These are phyloP conservation scores for Cylas formicarius DNA, from an alignment of 1,140 invertebrate genomes.

Conservation along the genomic window DNA sequence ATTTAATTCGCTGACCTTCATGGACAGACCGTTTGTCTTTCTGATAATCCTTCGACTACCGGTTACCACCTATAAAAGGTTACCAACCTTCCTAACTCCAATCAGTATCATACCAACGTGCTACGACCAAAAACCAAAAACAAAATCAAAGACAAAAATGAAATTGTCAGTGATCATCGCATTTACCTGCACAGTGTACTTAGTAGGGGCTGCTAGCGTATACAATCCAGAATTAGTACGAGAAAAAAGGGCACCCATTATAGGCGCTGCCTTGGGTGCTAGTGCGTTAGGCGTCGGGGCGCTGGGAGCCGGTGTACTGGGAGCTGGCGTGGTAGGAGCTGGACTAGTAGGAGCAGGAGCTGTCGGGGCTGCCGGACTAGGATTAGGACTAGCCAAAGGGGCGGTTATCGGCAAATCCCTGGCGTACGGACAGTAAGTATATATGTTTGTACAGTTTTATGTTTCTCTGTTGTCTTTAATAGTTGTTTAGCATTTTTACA, in stretches of 20 bases:
- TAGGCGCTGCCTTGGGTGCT: constrained; percentile 29
- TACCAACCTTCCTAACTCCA: constrained; percentile 1
- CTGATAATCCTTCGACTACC: no score
- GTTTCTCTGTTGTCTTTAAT: constrained; percentile 1
- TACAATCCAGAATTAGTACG: constrained; percentile 25
- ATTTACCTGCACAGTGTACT: constrained; percentile 15
- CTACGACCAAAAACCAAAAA: constrained; percentile 4
- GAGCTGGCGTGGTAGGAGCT: constrained; percentile 24
- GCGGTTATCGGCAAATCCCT: constrained; percentile 24
- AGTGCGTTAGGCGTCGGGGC: constrained; percentile 24
- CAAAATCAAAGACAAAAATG: constrained; percentile 9
- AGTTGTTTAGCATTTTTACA: not conserved
- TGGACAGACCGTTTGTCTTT: no score
- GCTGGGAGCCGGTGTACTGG: constrained; percentile 32
- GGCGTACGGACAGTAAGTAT: constrained; percentile 16
- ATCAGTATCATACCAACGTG: constrained; percentile 11
- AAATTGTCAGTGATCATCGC: constrained; percentile 8
- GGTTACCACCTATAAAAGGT: constrained; percentile 20
- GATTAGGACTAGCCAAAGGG: constrained; percentile 17
- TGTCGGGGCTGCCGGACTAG: constrained; percentile 25
- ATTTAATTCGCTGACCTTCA: no score
- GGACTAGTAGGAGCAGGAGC: constrained; percentile 21
- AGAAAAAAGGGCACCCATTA: constrained; percentile 31
- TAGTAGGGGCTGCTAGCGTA: constrained; percentile 23
- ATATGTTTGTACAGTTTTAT: not conserved